Evolutionary conservation across 2,113 vertebrate species (phyloP).

Genomic region (Antennarius striatus): DNA sequence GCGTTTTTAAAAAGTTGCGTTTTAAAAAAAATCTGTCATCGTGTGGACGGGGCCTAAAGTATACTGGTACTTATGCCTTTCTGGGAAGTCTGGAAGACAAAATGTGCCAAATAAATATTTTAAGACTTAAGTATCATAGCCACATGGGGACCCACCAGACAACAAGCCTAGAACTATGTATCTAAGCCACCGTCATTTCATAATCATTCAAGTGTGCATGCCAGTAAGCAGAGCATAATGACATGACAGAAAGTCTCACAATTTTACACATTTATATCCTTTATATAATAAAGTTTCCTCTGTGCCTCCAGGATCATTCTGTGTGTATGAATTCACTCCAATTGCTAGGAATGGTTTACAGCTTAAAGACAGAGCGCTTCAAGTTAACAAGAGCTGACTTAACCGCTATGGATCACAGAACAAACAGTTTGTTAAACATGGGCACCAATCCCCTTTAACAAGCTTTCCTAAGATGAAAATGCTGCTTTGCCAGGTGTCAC

Average conservation of each 20-base stretch:
- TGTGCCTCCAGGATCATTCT: not conserved
- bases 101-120: slow-evolving; percentile 45
- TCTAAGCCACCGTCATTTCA: slow-evolving; percentile 38
- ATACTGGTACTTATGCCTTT: slow-evolving; percentile 9
- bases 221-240: slow-evolving; percentile 28
- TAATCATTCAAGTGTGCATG: slow-evolving; percentile 38
- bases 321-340: slow-evolving; percentile 3
- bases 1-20: too few relatives aligned
- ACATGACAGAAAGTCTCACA: slow-evolving; percentile 14
- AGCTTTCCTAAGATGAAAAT: slow-evolving; percentile 37
- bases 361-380: not conserved
- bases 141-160: slow-evolving; percentile 63
- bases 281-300: slow-evolving; percentile 2
- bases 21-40: too few relatives aligned
- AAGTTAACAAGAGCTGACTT: not conserved
- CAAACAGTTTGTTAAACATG: slow-evolving; percentile 22
- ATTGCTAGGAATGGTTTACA: not conserved
- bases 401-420: slow-evolving; percentile 20
- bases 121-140: slow-evolving; percentile 44
- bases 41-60: too few relatives aligned
- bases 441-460: slow-evolving; percentile 32
- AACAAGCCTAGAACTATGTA: slow-evolving; percentile 14
- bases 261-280: slow-evolving; percentile 2
- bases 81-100: slow-evolving; percentile 11
- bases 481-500: slow-evolving; percentile 18